Evolutionary conservation across 2,797 vertebrate species (phyloP).

Genomic region (Microctenopoma steveboyesi): DNA sequence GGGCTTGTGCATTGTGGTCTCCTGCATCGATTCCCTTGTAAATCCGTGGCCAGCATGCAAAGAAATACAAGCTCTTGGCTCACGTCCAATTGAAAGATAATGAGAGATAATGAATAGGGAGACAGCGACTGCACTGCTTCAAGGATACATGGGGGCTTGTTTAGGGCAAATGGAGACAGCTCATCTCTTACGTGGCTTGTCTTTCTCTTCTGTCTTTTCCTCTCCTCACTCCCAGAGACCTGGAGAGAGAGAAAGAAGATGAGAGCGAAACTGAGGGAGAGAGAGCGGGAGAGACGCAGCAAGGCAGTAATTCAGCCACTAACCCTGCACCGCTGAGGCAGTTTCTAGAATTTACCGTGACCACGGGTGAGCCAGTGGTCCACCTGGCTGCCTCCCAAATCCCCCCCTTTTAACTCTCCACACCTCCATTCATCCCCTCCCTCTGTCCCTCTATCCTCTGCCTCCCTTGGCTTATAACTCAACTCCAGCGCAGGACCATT

Average conservation of each 20-base stretch:
- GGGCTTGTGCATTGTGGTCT: conserved; percentile 56
- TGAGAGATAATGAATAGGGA: conserved; percentile 79
- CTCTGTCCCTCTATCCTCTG: conserved; percentile 47
- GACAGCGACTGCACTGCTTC: conserved; percentile 64
- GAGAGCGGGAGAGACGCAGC: conserved; percentile 37
- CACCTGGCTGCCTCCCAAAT: conserved; percentile 76
- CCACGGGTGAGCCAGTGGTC: conserved; percentile 64
- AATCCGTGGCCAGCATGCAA: conserved; percentile 65
- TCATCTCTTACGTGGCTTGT: conserved; percentile 65
- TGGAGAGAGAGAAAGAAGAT: conserved; percentile 20
- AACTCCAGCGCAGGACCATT: conserved; percentile 66
- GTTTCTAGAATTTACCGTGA: conserved; percentile 78
- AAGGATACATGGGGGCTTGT: conserved; percentile 70
- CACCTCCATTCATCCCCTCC: conserved; percentile 55
- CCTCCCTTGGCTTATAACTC: conserved; percentile 71
- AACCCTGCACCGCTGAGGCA: conserved; percentile 67
- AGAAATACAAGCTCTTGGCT: conserved; percentile 67
- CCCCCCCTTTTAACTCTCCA: conserved; percentile 66
- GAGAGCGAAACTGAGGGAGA: conserved; percentile 22
- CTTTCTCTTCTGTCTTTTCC: conserved; percentile 41
- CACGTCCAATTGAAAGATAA: conserved; percentile 73
- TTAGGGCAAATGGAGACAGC: conserved; percentile 71
- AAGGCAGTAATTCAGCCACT: conserved; percentile 74
- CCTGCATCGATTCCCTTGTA: conserved; percentile 68
- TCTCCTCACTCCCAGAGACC: conserved; percentile 34